Evolutionary conservation across 2,888 invertebrate genomes (phyloP).

Genomic region (Amphipoea lucens): DNA sequence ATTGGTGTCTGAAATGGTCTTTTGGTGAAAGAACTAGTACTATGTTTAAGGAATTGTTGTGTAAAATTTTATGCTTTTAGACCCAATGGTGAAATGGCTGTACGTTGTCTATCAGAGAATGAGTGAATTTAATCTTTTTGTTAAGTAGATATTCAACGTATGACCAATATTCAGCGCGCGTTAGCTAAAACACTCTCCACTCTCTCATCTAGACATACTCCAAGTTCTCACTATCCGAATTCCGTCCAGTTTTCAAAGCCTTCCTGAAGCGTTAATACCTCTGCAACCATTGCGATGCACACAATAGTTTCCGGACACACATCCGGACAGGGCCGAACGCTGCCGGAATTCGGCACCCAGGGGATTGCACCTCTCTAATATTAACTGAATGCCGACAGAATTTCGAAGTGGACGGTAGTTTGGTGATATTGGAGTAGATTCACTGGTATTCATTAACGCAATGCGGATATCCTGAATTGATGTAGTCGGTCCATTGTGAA

Average conservation of each 20-base stretch:
- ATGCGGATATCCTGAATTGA: background rate
- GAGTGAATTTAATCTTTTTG: too few relatives aligned
- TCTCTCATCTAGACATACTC: background rate
- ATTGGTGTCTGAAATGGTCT: too few relatives aligned
- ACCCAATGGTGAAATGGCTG: too few relatives aligned
- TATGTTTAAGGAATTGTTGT: too few relatives aligned
- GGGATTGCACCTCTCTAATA: slow-evolving; percentile 33
- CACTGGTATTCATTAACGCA: slow-evolving; percentile 2
- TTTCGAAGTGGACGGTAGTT: slow-evolving; percentile 2
- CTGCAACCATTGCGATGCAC: slow-evolving; percentile 23
- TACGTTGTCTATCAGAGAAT: too few relatives aligned
- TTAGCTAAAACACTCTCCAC: background rate
- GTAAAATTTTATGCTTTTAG: too few relatives aligned
- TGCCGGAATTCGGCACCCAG: slow-evolving; percentile 10
- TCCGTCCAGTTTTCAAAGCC: slow-evolving; percentile 13
- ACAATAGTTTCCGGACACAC: slow-evolving; percentile 40
- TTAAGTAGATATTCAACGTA: too few relatives aligned
- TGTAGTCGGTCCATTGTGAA: too few relatives aligned
- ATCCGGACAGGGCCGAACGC: slow-evolving; percentile 31
- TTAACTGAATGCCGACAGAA: slow-evolving; percentile 28
- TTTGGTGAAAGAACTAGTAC: too few relatives aligned
- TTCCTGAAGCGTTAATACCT: background rate
- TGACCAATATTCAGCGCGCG: too few relatives aligned
- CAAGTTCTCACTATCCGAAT: background rate
- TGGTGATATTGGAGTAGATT: background rate